Conservation (phyloP, 2,888 invertebrate genomes). For the Pollenia labialis region DNA sequence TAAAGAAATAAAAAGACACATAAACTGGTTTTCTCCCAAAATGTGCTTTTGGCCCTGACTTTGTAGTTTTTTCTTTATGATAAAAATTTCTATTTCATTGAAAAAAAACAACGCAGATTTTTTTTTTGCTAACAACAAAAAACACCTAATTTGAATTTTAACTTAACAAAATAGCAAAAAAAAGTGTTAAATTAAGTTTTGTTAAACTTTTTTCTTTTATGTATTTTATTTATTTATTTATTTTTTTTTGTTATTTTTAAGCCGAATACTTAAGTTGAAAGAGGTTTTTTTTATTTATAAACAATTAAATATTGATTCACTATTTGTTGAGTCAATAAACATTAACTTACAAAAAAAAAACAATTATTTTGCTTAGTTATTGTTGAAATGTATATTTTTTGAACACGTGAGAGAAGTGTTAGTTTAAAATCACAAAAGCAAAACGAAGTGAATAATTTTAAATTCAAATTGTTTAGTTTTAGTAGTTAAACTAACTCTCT, state of each 20-base stretch:
- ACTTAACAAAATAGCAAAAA: constrained; percentile 24
- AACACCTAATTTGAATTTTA: neutral
- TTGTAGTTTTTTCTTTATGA: constrained; percentile 14
- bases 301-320: constrained; percentile 65
- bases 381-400: constrained; percentile 30
- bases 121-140: neutral
- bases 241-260: constrained; percentile 26
- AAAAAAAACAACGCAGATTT: constrained; percentile 31
- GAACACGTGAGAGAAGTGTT: constrained; percentile 45
- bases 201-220: constrained; percentile 12
- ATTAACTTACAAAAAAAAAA: constrained; percentile 9
- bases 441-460: neutral
- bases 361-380: constrained; percentile 8
- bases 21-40: constrained; percentile 54
- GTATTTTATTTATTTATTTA: neutral
- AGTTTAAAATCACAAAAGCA: neutral
- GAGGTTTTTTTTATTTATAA: constrained; percentile 22
- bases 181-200: neutral
- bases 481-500: too few relatives aligned
- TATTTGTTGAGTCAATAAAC: constrained; percentile 62
- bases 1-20: constrained; percentile 8
- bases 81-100: constrained; percentile 54
- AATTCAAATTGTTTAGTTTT: neutral
- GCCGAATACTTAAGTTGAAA: constrained; percentile 16
- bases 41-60: constrained; percentile 49